Evolutionary conservation across 2,888 invertebrate species (phyloP).

Genomic region (Yponomeuta plumbellus): DNA sequence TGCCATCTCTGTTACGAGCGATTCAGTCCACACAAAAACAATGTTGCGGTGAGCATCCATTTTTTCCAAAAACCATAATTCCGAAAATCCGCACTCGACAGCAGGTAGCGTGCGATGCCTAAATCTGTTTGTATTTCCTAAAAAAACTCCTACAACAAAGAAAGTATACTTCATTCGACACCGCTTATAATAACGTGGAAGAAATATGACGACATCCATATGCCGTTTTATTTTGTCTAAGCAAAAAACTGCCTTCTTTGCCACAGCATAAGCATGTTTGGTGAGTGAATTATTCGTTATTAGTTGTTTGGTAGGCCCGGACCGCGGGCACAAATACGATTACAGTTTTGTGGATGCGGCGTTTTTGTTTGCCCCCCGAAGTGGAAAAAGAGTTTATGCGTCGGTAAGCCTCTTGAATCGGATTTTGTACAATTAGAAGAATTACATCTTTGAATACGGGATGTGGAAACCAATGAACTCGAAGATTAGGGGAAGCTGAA

Average conservation of each 20-base stretch:
- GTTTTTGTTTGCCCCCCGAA: conserved; percentile 43
- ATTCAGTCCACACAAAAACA: conserved; percentile 55
- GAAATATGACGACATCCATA: conserved; percentile 68
- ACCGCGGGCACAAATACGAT: conserved; percentile 49
- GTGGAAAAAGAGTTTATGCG: conserved; percentile 60
- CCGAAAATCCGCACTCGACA: conserved; percentile 66
- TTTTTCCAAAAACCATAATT: conserved; percentile 61
- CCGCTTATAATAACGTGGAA: conserved; percentile 68
- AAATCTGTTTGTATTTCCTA: conserved; percentile 72
- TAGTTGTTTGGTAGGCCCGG: conserved; percentile 46
- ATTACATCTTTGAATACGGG: conserved; percentile 32
- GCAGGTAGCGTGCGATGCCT: conserved; percentile 69
- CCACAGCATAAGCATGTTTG: conserved; percentile 31
- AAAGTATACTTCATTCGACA: conserved; percentile 62
- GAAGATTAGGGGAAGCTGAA: conserved; percentile 30
- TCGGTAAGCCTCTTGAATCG: conserved; percentile 55
- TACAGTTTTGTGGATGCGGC: conserved; percentile 51
- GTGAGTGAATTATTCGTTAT: conserved; percentile 58
- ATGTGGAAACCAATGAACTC: conserved; percentile 30
- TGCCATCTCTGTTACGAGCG: conserved; percentile 35
- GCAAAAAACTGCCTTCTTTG: conserved; percentile 23
- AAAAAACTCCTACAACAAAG: conserved; percentile 55
- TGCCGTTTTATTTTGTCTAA: conserved; percentile 52
- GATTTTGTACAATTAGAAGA: conserved; percentile 63
- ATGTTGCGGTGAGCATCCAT: conserved; percentile 70